Conservation (phyloP, 2,888 invertebrate species). For the Arrhopalites spinosus region DNA sequence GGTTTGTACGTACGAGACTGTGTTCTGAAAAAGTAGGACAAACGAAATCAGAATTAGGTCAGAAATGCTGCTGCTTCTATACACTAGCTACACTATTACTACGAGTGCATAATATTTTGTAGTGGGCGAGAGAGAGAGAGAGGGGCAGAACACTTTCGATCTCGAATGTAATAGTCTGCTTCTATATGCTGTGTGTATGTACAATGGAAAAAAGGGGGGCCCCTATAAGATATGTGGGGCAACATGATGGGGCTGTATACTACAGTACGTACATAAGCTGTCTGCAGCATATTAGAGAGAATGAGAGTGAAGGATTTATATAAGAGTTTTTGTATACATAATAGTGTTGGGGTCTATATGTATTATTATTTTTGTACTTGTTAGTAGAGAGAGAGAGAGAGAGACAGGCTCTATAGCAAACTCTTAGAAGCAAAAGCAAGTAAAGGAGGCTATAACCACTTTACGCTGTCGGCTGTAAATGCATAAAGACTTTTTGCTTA, state of each 20-base stretch:
- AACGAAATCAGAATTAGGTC: conserved; percentile 51
- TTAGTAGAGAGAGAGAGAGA: not conserved
- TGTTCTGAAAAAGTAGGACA: conserved; percentile 49
- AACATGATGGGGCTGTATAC: conserved; percentile 20
- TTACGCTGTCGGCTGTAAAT: not conserved
- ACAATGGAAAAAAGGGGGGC: not conserved
- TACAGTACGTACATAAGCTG: not conserved
- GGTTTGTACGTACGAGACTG: conserved; percentile 20
- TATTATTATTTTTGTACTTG: too few relatives aligned
- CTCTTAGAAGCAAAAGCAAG: too few relatives aligned
- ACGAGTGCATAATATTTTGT: conserved; percentile 7
- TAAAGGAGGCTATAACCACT: not conserved
- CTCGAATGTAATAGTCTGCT: conserved; percentile 41
- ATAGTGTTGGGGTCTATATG: too few relatives aligned
- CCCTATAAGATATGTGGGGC: conserved; percentile 11
- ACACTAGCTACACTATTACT: not conserved
- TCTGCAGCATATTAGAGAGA: not conserved
- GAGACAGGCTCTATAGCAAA: too few relatives aligned
- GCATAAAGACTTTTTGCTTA: not conserved
- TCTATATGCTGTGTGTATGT: not conserved
- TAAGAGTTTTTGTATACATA: too few relatives aligned
- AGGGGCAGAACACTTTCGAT: conserved; percentile 50
- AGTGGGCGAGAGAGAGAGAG: conserved; percentile 40
- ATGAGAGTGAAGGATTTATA: too few relatives aligned
- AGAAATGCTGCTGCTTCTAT: conserved; percentile 47